Base-by-base conservation (phyloP, 2,113 vertebrate genomes). In the Xenus cinereus region DNA sequence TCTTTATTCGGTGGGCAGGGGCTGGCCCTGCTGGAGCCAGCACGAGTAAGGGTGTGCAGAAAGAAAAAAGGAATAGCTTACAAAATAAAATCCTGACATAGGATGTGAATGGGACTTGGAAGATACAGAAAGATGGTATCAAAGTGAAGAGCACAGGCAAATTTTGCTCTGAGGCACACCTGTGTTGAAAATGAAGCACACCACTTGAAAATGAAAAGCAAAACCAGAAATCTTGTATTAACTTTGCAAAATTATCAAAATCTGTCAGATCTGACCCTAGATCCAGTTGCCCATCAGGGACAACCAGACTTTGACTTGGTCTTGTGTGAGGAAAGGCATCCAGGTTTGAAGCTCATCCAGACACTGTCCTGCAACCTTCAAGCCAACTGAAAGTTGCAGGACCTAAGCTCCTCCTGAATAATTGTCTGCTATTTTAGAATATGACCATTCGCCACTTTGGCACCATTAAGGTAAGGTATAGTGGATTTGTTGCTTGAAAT, bases 391-490 rank as follows among this genome's bases (percentile, higher is more conserved):
- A 39, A 50, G 19, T 46, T 67, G 33, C 26, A 63, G 51, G 22
- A 62, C 19, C 15, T n/a, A 57, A 87, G 15, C 33, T 78, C 26
- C 9, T 68, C 54, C 10, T 56, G 50, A 68, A 56, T 8, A 72
- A 45, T 5, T 11, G 15, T 14, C 26, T 18, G 9, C 17, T 72
- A 23, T 8, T 79, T 41, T 46, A 50, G 23, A 84, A 59, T 62
- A 32, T 20, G 33, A 20, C 39, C 0, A 0, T 30, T 63, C 12
- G 30, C 22, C 15, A 15, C 4, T 45, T 32, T 56, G 50, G 10
- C 48, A n/a, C 13, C 5, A 13, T 48, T 63, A 33, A 67, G 74
- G 16, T 12, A 46, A 86, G 28, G 14, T 72, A 14, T 23, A 43
- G 23, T 32, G 41, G 27, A 57, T 79, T 53, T 43, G 24, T 24